Percentiles rank a stretch among this genome's conserved stretches.
phyloP scores from a whole-genome alignment of 2,888 invertebrate genomes.

The Leptinotarsa rubiginosa region DNA sequence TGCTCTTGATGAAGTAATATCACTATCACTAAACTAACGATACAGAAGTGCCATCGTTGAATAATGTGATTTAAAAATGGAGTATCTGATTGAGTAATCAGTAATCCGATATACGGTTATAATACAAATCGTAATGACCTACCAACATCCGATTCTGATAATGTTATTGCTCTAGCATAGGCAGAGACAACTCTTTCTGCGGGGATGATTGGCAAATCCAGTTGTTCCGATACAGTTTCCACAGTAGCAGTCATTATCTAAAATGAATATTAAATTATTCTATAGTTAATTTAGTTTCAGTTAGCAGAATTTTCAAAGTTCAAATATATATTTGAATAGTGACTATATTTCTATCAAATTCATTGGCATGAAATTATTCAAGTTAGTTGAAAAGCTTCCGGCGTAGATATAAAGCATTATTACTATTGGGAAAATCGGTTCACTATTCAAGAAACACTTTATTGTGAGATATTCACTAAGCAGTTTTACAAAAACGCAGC shows the following conservation, averaged over 20 bases:
- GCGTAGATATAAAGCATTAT: too few relatives aligned
- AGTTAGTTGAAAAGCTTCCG: too few relatives aligned
- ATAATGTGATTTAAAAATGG: neutral
- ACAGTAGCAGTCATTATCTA: slow-evolving; percentile 97
- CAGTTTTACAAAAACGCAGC: too few relatives aligned
- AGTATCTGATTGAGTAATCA: too few relatives aligned
- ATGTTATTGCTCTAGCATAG: slow-evolving; percentile 86
- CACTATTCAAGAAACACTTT: too few relatives aligned
- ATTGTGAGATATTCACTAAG: too few relatives aligned
- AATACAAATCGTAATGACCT: slow-evolving; percentile 58
- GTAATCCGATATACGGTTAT: too few relatives aligned
- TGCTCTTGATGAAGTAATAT: neutral
- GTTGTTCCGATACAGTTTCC: slow-evolving; percentile 90
- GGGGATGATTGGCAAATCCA: slow-evolving; percentile 90
- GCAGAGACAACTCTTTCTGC: slow-evolving; percentile 80
- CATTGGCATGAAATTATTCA: neutral
- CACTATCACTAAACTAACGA: neutral
- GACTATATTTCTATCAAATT: neutral
- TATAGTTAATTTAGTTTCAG: slow-evolving; percentile 21
- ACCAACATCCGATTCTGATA: slow-evolving; percentile 91
- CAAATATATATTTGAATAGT: slow-evolving; percentile 15
- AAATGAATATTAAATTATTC: slow-evolving; percentile 52
- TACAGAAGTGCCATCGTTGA: neutral
- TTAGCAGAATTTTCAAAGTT: slow-evolving; percentile 34
- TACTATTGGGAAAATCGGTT: too few relatives aligned